Percentiles rank a stretch among this genome's conserved stretches.
Conservation (phyloP, 1,140 invertebrate genomes). For the Trichoplusia ni region DNA sequence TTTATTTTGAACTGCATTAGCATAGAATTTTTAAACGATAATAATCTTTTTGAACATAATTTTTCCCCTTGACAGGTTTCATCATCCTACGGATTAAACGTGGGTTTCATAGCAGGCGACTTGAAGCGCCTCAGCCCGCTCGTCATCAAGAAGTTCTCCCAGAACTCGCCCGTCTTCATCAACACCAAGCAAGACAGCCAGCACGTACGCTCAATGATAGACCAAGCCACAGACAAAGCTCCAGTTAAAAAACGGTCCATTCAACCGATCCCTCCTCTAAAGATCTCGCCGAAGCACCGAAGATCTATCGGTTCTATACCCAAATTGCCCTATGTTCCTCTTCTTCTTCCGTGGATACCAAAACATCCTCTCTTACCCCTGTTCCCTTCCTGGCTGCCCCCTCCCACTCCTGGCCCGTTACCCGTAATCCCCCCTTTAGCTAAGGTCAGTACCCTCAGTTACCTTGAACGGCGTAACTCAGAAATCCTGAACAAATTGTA, state of each 20-base stretch:
- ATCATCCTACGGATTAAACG: conserved; percentile 36
- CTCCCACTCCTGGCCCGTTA: conserved; percentile 23
- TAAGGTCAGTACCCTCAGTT: conserved; percentile 5
- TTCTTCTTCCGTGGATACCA: conserved; percentile 33
- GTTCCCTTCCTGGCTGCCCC: conserved; percentile 25
- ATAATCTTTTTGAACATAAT: too few species aligned
- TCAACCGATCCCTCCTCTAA: not conserved
- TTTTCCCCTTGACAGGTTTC: conserved; percentile 58
- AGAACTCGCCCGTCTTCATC: conserved; percentile 42
- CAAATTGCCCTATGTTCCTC: conserved; percentile 41
- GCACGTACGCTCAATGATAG: not conserved
- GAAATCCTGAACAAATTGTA: conserved; percentile 47
- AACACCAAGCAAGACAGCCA: conserved; percentile 41
- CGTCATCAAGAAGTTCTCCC: conserved; percentile 42
- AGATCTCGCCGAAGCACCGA: conserved; percentile 25
- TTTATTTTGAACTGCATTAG: too few species aligned
- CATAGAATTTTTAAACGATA: too few species aligned
- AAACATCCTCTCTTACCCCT: conserved; percentile 35
- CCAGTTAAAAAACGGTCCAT: conserved; percentile 2
- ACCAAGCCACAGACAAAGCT: conserved; percentile 32
- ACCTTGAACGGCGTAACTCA: conserved; percentile 37
- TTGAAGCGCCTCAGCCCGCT: conserved; percentile 41
- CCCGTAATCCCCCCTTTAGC: conserved; percentile 3
- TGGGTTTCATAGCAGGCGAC: conserved; percentile 46
- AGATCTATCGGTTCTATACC: conserved; percentile 14